A percentile compares a stretch with the other conserved stretches of the same genome.
Evolutionary conservation across 2,888 invertebrate genomes (phyloP).

Genomic region (Hydropsyche betteni): DNA sequence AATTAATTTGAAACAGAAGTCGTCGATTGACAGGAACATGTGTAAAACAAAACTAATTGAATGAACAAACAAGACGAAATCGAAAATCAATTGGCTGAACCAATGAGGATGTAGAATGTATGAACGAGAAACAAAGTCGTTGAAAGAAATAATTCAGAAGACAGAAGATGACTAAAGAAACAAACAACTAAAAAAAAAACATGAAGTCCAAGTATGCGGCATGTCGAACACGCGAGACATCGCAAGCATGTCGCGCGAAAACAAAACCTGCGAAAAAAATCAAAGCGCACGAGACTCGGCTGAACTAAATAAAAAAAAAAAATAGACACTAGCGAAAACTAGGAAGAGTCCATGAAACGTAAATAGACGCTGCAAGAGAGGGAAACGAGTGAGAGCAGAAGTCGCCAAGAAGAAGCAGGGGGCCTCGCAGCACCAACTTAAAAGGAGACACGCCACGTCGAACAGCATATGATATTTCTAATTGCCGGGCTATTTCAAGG

Average conservation of each 20-base stretch:
- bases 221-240: constrained; percentile 22
- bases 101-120: not conserved
- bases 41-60: too few species aligned
- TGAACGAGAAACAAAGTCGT: not conserved
- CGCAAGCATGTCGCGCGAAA: constrained; percentile 14
- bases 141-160: constrained; percentile 1
- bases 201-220: constrained; percentile 6
- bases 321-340: too few species aligned
- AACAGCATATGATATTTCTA: constrained; percentile 39
- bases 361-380: not conserved
- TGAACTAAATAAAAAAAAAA: not conserved
- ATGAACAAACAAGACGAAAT: too few species aligned
- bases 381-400: too few species aligned
- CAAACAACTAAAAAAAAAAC: not conserved
- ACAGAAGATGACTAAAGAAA: not conserved
- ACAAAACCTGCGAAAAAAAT: not conserved
- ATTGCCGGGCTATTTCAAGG: constrained; percentile 35
- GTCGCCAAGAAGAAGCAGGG: constrained; percentile 3
- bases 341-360: constrained; percentile 12
- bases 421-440: constrained; percentile 37
- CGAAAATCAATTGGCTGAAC: not conserved
- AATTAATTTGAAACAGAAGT: too few species aligned
- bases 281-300: not conserved
- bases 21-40: too few species aligned
- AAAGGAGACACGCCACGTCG: constrained; percentile 41